Conservation (phyloP, 2,888 invertebrate genomes). For the Drosophila multiciliata region DNA sequence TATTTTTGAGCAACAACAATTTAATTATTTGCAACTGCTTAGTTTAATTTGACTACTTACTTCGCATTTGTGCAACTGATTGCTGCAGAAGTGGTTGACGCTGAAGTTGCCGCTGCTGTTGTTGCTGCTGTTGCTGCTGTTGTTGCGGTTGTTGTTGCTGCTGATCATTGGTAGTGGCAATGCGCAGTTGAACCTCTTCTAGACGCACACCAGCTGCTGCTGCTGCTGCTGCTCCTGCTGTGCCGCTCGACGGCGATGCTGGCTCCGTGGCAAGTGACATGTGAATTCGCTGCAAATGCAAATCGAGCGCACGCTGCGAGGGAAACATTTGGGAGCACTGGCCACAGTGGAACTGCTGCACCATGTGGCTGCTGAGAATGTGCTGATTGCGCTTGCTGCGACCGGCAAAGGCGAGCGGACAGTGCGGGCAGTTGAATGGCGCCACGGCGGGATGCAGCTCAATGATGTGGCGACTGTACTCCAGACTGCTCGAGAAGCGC, state of each 20-base stretch:
- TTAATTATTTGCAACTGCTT: background rate
- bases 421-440: slow-evolving; percentile 81
- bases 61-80: slow-evolving; percentile 1
- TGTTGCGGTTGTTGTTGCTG: background rate
- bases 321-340: slow-evolving; percentile 80
- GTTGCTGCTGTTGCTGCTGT: background rate
- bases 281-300: slow-evolving; percentile 80
- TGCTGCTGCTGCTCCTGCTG: slow-evolving; percentile 2
- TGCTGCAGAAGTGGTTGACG: slow-evolving; percentile 5
- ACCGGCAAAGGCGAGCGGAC: slow-evolving; percentile 72
- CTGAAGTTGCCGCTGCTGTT: background rate
- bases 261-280: slow-evolving; percentile 44
- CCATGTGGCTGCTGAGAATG: slow-evolving; percentile 72
- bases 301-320: slow-evolving; percentile 77
- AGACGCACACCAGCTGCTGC: slow-evolving; percentile 12
- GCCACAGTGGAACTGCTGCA: slow-evolving; percentile 79
- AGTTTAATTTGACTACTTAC: slow-evolving; percentile 13
- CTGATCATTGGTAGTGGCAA: slow-evolving; percentile 10
- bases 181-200: slow-evolving; percentile 26
- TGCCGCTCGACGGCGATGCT: background rate
- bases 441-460: slow-evolving; percentile 78
- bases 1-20: background rate
- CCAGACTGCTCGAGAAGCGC: slow-evolving; percentile 78
- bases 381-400: slow-evolving; percentile 79
- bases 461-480: slow-evolving; percentile 82